These are phyloP conservation scores for Gallinago jamesoni DNA, from an alignment of 2,113 vertebrate species.

Conservation along the genomic window DNA sequence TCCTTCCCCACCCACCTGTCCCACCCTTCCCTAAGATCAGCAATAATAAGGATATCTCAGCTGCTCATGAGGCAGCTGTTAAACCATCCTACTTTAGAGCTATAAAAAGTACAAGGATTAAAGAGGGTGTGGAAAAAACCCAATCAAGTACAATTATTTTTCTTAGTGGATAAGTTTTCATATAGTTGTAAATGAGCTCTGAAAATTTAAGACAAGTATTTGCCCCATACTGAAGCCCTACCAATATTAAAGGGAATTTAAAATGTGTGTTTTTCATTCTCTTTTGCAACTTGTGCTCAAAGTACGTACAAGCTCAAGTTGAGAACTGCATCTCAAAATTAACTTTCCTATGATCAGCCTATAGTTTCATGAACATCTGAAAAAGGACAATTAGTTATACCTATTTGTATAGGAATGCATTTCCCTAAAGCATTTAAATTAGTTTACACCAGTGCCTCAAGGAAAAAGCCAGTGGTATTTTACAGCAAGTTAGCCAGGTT, in stretches of 20 bases:
- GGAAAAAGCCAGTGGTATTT: not conserved
- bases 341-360: not conserved
- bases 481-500: not conserved
- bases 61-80: not conserved
- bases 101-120: constrained; percentile 3
- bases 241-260: not conserved
- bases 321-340: not conserved
- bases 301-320: not conserved
- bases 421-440: not conserved
- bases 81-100: not conserved
- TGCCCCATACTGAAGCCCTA: not conserved
- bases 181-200: not conserved
- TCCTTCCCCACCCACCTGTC: not conserved
- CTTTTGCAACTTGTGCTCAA: not conserved
- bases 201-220: not conserved
- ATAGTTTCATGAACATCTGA: not conserved
- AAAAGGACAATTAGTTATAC: not conserved
- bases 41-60: not conserved
- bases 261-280: not conserved
- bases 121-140: not conserved
- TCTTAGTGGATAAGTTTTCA: not conserved
- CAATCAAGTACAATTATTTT: not conserved
- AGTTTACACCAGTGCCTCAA: not conserved
- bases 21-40: not conserved
- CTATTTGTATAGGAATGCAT: not conserved